phyloP scores from a whole-genome alignment of 2,888 invertebrate species.

The Thecophora atra region DNA sequence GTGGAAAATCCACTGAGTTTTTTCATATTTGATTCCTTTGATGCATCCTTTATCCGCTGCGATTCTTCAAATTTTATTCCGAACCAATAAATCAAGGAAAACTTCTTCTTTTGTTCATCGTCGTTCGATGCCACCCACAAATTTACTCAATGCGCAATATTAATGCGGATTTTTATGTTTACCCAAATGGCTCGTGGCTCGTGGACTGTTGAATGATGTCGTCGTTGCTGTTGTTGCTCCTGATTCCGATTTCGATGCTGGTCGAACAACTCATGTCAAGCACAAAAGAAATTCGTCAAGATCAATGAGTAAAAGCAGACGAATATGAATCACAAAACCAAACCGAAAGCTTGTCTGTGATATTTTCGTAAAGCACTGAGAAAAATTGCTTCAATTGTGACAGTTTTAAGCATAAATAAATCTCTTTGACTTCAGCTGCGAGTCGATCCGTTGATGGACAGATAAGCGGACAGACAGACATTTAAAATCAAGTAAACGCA shows the following conservation, averaged over 20 bases:
- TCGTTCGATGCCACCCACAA: slow-evolving; percentile 25
- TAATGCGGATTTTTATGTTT: not conserved
- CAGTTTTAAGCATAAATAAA: slow-evolving; percentile 35
- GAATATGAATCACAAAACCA: slow-evolving; percentile 5
- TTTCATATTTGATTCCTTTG: not conserved
- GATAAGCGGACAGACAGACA: not conserved
- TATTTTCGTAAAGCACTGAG: no score
- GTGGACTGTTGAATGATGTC: not conserved
- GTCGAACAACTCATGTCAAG: slow-evolving; percentile 13
- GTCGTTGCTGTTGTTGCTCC: not conserved
- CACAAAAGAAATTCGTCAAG: slow-evolving; percentile 13
- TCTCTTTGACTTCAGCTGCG: slow-evolving; percentile 28
- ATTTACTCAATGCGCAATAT: not conserved
- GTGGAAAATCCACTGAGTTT: slow-evolving; percentile 1
- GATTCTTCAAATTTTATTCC: not conserved
- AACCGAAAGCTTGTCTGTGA: not conserved
- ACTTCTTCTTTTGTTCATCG: not conserved
- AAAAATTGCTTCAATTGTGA: slow-evolving; percentile 39
- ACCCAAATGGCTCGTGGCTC: not conserved
- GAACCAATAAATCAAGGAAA: slow-evolving; percentile 19
- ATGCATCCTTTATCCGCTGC: not conserved
- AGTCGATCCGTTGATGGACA: not conserved
- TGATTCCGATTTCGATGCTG: not conserved
- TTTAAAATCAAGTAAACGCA: not conserved
- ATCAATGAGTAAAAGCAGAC: not conserved